Base-by-base conservation (phyloP, 2,113 vertebrate genomes). In the Thunnus thynnus region DNA sequence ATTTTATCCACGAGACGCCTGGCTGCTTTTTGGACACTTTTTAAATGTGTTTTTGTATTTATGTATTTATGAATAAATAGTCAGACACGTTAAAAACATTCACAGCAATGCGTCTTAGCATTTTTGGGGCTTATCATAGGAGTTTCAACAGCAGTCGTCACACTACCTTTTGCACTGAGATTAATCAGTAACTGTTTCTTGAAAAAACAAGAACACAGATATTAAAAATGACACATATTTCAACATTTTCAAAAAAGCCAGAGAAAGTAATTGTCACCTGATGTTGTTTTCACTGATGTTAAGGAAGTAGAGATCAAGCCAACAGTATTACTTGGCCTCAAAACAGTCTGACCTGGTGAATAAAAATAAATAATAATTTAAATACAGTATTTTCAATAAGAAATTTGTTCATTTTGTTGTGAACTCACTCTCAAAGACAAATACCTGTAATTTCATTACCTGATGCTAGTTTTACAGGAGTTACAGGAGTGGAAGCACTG, bases 321-420 rank as follows among this genome's bases (percentile, higher is more conserved):
- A n/a, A 2, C 27, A 18, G n/a, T 7, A 1, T 11, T 54, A 2
- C 7, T 52, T 18, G 2, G 2, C 1, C 1, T 20, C 2, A 2
- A 30, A 16, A n/a, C 44, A 27, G 46, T 78, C 22, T 0, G 17
- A 48, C 12, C 36, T 70, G 14, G 17, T 30, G 7, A 61, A 61
- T 55, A 2, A 27, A 58, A 41, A 41, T 41, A 41, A 41, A 41
- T 41, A 8, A 41, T 41, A 8, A 41, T 41, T 41, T 1, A 9
- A 41, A 41, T 41, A 9, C 8, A 41, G 36, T 41, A 41, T 41
- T 41, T 41, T 41, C 36, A n/a, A n/a, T n/a, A n/a, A n/a, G n/a
- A n/a, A n/a, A n/a, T n/a, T n/a, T n/a, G n/a, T n/a, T n/a, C n/a
- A n/a, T n/a, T n/a, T n/a, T n/a, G n/a, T n/a, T n/a, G n/a, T n/a